Percentiles rank a stretch among this genome's conserved stretches.
phyloP scores from a whole-genome alignment of 2,888 invertebrate species.

The Cheilosia scutellata region DNA sequence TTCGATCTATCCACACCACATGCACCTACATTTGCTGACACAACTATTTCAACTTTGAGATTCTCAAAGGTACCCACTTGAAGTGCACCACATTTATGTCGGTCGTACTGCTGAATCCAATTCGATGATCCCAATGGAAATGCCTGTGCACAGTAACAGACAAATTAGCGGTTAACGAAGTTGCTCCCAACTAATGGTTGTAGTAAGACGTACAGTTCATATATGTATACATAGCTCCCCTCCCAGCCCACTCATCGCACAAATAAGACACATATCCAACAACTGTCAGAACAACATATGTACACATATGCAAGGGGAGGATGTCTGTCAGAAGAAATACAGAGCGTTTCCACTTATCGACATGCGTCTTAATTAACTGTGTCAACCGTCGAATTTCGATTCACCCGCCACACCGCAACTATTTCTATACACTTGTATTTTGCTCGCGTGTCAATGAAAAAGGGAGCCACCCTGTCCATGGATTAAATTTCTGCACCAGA shows the following conservation, averaged over 20 bases:
- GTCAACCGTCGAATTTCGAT: constrained; percentile 56
- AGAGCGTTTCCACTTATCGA: constrained; percentile 47
- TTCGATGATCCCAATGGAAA: constrained; percentile 20
- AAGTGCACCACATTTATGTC: too few species aligned
- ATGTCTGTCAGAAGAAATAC: constrained; percentile 13
- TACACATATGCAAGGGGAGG: not conserved
- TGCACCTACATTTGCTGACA: too few species aligned
- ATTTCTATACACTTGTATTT: not conserved
- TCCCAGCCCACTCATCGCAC: constrained; percentile 36
- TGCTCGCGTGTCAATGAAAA: not conserved
- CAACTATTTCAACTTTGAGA: too few species aligned
- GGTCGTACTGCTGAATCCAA: constrained; percentile 15
- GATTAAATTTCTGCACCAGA: not conserved
- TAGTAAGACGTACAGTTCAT: constrained; percentile 35
- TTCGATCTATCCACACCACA: too few species aligned
- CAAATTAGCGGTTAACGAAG: constrained; percentile 60
- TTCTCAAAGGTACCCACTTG: too few species aligned
- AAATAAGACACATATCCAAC: constrained; percentile 4
- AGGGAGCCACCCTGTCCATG: not conserved
- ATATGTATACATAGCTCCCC: constrained; percentile 24
- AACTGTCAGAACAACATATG: not conserved
- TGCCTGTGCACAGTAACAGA: not conserved
- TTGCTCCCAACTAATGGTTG: constrained; percentile 47
- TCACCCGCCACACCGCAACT: not conserved
- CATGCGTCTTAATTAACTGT: constrained; percentile 54